Conservation (phyloP, 2,113 vertebrate genomes). For the Melanotaenia duboulayi region DNA sequence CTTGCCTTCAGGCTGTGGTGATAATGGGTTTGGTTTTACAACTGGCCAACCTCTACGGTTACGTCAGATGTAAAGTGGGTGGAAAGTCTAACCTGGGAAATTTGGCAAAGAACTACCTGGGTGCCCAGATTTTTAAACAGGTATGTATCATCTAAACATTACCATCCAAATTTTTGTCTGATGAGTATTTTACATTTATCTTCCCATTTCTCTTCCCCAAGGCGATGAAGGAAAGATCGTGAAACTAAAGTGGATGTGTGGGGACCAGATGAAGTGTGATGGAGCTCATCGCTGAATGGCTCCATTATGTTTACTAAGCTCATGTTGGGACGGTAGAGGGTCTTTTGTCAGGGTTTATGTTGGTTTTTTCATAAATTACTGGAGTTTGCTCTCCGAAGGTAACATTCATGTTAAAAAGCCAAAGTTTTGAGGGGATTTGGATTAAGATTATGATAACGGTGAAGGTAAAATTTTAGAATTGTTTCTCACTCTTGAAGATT, state of each 20-base stretch:
- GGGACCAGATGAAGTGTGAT: background rate
- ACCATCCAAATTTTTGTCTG: background rate
- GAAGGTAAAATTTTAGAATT: background rate
- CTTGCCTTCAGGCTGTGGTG: conserved; percentile 86
- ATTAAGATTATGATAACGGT: background rate
- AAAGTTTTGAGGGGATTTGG: background rate
- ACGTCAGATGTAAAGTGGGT: conserved; percentile 92
- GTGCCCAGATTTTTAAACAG: conserved; percentile 87
- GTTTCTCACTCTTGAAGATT: background rate
- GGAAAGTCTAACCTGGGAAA: conserved; percentile 86
- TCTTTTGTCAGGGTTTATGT: conserved; percentile 2
- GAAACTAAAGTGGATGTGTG: conserved; percentile 9
- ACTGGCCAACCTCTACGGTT: conserved; percentile 93
- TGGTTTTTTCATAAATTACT: background rate
- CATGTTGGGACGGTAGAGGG: conserved; percentile 5
- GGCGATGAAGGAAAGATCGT: conserved; percentile 51
- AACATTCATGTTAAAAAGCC: background rate
- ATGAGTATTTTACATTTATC: background rate
- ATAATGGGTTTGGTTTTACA: conserved; percentile 92
- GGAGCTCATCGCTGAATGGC: background rate
- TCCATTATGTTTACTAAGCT: background rate
- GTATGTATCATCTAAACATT: conserved; percentile 62
- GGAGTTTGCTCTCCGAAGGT: background rate
- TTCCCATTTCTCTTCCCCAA: conserved; percentile 12
- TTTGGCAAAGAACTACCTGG: conserved; percentile 90